These are phyloP conservation scores for Micromussa lordhowensis DNA, from an alignment of 92 coral and sea anemone species.

Conservation along the genomic window DNA sequence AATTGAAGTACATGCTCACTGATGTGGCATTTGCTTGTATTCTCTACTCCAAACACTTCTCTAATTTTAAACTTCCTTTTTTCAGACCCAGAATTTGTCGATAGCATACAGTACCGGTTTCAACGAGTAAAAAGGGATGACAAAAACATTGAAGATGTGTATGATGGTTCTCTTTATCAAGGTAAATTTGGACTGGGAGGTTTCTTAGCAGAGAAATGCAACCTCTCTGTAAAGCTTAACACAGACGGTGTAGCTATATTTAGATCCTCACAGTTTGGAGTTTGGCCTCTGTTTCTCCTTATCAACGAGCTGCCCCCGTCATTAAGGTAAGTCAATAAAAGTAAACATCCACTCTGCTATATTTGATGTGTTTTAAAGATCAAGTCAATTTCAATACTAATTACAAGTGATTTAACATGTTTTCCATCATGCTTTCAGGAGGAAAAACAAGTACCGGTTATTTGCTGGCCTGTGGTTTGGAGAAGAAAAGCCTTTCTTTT, in stretches of 20 bases:
- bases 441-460: conserved; percentile 34
- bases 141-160: conserved; percentile 62
- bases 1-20: too few relatives aligned
- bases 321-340: conserved; percentile 45
- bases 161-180: conserved; percentile 64
- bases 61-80: too few relatives aligned
- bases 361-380: too few relatives aligned
- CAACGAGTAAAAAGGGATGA: conserved; percentile 41
- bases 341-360: background rate
- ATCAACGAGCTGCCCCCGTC: conserved; percentile 68
- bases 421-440: too few relatives aligned
- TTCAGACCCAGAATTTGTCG: conserved; percentile 42
- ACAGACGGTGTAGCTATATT: too few relatives aligned
- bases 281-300: conserved; percentile 68
- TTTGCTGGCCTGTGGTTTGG: conserved; percentile 65
- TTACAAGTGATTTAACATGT: too few relatives aligned
- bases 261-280: conserved; percentile 70
- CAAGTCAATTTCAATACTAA: too few relatives aligned
- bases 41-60: too few relatives aligned
- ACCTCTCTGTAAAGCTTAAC: conserved; percentile 68
- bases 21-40: too few relatives aligned
- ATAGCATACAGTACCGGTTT: conserved; percentile 45
- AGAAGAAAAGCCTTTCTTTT: conserved; percentile 56
- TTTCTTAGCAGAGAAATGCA: conserved; percentile 46
- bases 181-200: conserved; percentile 51